phyloP scores from a whole-genome alignment of 2,113 vertebrate species.

The Rhagologus leucostigma region DNA sequence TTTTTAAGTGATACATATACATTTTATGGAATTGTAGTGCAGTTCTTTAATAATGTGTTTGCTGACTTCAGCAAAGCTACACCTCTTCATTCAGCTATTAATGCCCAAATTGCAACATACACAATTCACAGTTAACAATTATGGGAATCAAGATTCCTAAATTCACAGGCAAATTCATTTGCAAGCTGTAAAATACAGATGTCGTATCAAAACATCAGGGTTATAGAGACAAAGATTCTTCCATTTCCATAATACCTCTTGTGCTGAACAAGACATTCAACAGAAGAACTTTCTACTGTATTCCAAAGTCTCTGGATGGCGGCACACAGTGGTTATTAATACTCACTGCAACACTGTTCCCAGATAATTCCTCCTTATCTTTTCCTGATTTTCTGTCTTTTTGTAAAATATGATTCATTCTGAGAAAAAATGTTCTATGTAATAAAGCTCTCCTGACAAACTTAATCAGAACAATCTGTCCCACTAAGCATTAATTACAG shows the following conservation, averaged over 20 bases:
- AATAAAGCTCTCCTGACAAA: neutral
- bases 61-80: neutral
- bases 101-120: neutral
- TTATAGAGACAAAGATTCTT: neutral
- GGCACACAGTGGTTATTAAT: neutral
- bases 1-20: accelerated
- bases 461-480: conserved; percentile 18
- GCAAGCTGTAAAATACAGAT: neutral
- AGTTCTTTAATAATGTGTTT: neutral
- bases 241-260: neutral
- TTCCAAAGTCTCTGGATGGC: neutral
- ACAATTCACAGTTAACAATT: neutral
- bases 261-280: neutral
- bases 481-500: neutral
- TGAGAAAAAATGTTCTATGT: neutral
- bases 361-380: neutral
- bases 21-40: neutral
- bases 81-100: neutral
- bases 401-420: neutral
- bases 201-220: neutral
- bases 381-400: neutral
- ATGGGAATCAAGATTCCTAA: neutral
- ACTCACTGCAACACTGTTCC: neutral
- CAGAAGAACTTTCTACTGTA: neutral
- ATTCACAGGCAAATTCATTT: neutral